Conservation (phyloP, 2,113 vertebrate species). For the Dermatemys mawii region DNA sequence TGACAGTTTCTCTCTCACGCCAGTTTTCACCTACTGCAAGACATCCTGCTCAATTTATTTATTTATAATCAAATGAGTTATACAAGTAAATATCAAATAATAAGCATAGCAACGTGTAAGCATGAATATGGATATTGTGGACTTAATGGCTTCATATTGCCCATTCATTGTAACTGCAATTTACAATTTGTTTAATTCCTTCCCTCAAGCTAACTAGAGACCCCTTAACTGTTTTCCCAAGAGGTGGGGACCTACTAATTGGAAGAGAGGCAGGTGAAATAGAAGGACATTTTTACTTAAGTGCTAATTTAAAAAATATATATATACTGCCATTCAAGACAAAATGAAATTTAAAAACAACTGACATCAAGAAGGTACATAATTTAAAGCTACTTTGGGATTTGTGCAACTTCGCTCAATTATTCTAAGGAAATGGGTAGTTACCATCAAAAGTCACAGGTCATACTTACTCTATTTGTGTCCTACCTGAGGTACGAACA, state of each 20-base stretch:
- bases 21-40: not conserved
- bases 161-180: conserved; percentile 67
- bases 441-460: not conserved
- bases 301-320: conserved; percentile 43
- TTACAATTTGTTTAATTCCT: conserved; percentile 77
- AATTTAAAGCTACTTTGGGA: conserved; percentile 1
- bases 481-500: not conserved
- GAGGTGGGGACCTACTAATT: conserved; percentile 74
- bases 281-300: conserved; percentile 66
- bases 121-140: conserved; percentile 64
- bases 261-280: conserved; percentile 76
- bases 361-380: conserved; percentile 17
- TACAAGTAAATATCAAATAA: conserved; percentile 45
- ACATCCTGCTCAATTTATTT: conserved; percentile 24
- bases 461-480: not conserved
- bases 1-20: conserved; percentile 32
- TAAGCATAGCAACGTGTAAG: conserved; percentile 17
- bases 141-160: conserved; percentile 59
- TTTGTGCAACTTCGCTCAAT: not conserved
- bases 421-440: conserved; percentile 3
- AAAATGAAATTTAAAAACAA: conserved; percentile 3
- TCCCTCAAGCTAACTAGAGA: conserved; percentile 73
- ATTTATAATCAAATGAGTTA: conserved; percentile 55
- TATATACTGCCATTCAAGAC: conserved; percentile 44
- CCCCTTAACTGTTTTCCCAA: conserved; percentile 77